phyloP scores from a whole-genome alignment of 1,140 invertebrate species.

The Drosophila ambigua region DNA sequence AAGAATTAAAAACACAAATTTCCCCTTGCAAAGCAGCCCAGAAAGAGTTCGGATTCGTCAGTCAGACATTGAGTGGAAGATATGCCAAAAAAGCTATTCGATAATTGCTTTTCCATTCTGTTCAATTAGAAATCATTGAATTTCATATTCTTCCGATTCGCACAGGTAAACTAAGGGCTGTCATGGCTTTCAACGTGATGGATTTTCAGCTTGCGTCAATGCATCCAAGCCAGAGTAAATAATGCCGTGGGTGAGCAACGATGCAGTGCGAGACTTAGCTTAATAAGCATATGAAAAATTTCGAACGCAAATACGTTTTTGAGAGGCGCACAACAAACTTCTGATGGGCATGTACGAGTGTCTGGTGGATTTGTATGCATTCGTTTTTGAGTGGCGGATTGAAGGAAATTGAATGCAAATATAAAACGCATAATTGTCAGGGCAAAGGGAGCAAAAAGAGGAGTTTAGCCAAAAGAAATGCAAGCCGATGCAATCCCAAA shows the following conservation, averaged over 20 bases:
- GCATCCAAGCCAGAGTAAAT: conserved; percentile 18
- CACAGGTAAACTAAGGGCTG: too few relatives aligned
- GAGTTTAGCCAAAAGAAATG: conserved; percentile 19
- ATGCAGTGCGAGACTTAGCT: conserved; percentile 17
- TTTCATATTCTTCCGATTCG: too few relatives aligned
- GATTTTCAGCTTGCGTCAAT: not conserved
- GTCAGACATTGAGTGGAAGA: too few relatives aligned
- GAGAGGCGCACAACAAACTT: conserved; percentile 1
- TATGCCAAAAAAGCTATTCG: too few relatives aligned
- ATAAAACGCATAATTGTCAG: conserved; percentile 36
- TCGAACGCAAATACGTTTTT: conserved; percentile 4
- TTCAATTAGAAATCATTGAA: too few relatives aligned
- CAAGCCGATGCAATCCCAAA: conserved; percentile 27
- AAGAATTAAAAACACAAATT: conserved; percentile 26
- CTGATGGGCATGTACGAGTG: conserved; percentile 15
- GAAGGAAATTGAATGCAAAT: conserved; percentile 51
- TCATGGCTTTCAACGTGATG: not conserved
- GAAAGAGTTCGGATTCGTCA: conserved; percentile 7
- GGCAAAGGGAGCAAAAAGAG: not conserved
- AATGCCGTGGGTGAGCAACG: conserved; percentile 11
- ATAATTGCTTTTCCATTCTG: too few relatives aligned
- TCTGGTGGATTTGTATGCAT: conserved; percentile 2
- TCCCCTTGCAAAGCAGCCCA: conserved; percentile 1
- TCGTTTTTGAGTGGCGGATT: conserved; percentile 1
- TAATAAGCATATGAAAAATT: conserved; percentile 39